Conservation (phyloP, 2,888 invertebrate species). For the Caenorhabditis imperialis region DNA sequence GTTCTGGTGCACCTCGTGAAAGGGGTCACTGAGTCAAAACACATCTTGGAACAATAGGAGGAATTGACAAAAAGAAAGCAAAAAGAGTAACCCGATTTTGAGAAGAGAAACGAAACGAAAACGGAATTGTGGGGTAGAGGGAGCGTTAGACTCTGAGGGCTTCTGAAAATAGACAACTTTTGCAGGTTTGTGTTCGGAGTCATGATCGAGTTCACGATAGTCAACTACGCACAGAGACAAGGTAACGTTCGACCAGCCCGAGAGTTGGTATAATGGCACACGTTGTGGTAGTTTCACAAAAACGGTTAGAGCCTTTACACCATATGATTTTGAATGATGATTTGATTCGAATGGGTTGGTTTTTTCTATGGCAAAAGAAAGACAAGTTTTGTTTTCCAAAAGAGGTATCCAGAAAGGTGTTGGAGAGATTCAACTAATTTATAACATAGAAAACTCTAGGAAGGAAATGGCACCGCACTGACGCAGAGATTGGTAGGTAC, state of each 20-base stretch:
- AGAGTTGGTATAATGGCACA: constrained; percentile 31
- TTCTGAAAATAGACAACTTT: no score
- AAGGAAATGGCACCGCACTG: constrained; percentile 67
- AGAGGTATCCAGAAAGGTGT: no score
- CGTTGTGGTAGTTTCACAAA: constrained; percentile 49
- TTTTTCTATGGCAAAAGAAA: no score
- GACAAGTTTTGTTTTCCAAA: no score
- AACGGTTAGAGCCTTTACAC: constrained; percentile 36
- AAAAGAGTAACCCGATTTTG: constrained; percentile 33
- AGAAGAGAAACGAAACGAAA: constrained; percentile 5
- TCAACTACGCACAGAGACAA: constrained; percentile 71
- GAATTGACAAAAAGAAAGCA: constrained; percentile 18
- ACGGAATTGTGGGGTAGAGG: no score
- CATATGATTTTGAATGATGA: constrained; percentile 44
- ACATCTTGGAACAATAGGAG: constrained; percentile 35
- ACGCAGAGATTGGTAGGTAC: constrained; percentile 63
- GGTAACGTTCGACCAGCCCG: constrained; percentile 33
- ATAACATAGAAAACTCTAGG: constrained; percentile 56
- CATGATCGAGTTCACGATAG: constrained; percentile 73
- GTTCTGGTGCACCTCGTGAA: constrained; percentile 33
- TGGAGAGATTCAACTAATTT: constrained; percentile 25
- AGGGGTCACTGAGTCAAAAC: constrained; percentile 28
- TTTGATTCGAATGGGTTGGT: no score
- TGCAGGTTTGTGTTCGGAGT: constrained; percentile 71
- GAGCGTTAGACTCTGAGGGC: no score